Base-by-base conservation (phyloP, 64 coral and sea anemone species). In the Actinia equina region DNA sequence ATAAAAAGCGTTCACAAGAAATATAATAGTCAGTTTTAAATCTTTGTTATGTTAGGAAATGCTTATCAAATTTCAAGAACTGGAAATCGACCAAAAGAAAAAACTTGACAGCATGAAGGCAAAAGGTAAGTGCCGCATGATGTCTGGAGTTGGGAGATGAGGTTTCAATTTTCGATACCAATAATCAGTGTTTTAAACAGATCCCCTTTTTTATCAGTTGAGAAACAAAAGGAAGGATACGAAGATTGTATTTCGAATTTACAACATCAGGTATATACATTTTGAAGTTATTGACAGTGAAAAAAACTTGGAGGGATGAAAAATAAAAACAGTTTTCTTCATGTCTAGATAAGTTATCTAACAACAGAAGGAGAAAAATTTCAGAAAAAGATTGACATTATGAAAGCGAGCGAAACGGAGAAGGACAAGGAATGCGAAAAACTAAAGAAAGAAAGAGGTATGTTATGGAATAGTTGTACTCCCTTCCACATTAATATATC, bases 61-160 rank as follows among this genome's bases (percentile, higher is more conserved):
- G 88, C 90, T 99, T 8, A 83, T 91, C 59, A 99, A 93, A 60
- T 99, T 99, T 80, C 97, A 91, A 62, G 91, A 93, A 83, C 86
- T 99, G 78, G 85, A 99, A 85, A 99, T 99, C 79, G 84, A 91
- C 37, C 97, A 99, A 60, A 90, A 90, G 19, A 84, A 89, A 59
- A 99, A 93, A 41, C 87, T 88, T 69, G 86, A 88, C 70, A 91
- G 95, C 51, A 95, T 99, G 80, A 89, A 95, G 44, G 61, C 45
- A 45, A 88, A 88, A 77, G 42, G 97, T 99, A 89, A 95, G 93
- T 87, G 26, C 25, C n/a, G n/a, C 77, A 79, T 41, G 44, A 37
- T 74, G 9, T 17, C 70, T 74, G 55, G 11, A 57, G 0, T 57
- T 57, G 7, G 55, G 7, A 49, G 46, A 57, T 57, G 15, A 54